These are phyloP conservation scores for Choloepus didactylus DNA, from an alignment of 2,797 vertebrate genomes.

Conservation along the genomic window DNA sequence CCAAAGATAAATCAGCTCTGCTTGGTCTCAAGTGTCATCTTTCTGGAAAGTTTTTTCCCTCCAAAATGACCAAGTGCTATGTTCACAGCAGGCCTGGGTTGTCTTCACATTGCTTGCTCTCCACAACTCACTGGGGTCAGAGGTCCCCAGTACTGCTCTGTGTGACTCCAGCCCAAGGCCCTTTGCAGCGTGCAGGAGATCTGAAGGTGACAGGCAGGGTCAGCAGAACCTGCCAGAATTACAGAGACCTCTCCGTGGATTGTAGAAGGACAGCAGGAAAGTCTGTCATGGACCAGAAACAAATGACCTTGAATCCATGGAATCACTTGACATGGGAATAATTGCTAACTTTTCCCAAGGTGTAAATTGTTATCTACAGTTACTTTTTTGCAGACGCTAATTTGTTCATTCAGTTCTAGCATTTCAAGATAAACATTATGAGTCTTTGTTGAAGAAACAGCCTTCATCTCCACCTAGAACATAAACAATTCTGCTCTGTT, in stretches of 20 bases:
- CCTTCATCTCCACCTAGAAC: neutral
- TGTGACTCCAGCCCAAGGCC: constrained; percentile 63
- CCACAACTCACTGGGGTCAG: constrained; percentile 47
- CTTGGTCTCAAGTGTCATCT: constrained; percentile 34
- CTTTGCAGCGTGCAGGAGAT: constrained; percentile 54
- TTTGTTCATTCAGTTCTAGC: neutral
- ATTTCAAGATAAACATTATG: neutral
- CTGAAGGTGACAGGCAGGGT: constrained; percentile 64
- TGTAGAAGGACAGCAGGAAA: constrained; percentile 20
- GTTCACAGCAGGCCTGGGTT: constrained; percentile 59
- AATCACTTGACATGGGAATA: neutral
- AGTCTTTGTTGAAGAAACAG: neutral
- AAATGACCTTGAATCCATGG: constrained; percentile 45
- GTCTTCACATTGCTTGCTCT: constrained; percentile 33
- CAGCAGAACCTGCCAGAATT: constrained; percentile 57
- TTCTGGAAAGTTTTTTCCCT: neutral
- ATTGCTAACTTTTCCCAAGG: neutral
- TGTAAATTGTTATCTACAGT: neutral
- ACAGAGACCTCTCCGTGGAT: constrained; percentile 66
- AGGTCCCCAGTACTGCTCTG: constrained; percentile 43
- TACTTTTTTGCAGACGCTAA: neutral
- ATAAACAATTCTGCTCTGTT: neutral
- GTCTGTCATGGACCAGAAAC: constrained; percentile 67
- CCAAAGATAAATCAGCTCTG: neutral
- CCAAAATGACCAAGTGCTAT: neutral